Evolutionary conservation across 1,140 invertebrate species (phyloP).

Genomic region (Drosophila chauvacae): DNA sequence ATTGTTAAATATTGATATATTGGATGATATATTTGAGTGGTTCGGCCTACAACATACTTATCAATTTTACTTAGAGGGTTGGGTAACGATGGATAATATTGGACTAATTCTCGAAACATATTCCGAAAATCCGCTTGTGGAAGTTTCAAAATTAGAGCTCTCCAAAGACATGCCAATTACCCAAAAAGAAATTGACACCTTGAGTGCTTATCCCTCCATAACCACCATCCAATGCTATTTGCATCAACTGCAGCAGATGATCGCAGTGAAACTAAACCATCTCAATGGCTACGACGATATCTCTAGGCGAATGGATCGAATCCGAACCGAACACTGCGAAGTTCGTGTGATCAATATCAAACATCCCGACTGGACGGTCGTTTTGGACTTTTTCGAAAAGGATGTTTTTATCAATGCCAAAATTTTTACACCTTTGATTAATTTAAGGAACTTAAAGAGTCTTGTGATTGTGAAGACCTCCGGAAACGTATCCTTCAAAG

Average conservation of each 20-base stretch:
- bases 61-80: background rate
- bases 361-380: background rate
- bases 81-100: background rate
- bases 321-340: slow-evolving; percentile 9
- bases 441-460: background rate
- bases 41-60: background rate
- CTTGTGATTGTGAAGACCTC: background rate
- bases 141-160: background rate
- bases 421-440: slow-evolving; percentile 8
- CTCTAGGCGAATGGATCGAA: background rate
- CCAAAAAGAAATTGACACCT: background rate
- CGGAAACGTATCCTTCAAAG: background rate
- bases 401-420: background rate
- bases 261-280: slow-evolving; percentile 9
- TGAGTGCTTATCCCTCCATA: background rate
- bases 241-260: slow-evolving; percentile 8
- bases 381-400: background rate
- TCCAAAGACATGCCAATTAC: slow-evolving; percentile 5
- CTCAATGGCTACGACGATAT: background rate
- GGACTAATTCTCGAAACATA: too few relatives aligned
- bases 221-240: slow-evolving; percentile 9
- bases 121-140: too few relatives aligned
- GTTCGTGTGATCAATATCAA: background rate
- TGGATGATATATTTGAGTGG: background rate
- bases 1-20: too few relatives aligned